A percentile compares a stretch with the other conserved stretches of the same genome.
phyloP scores from a whole-genome alignment of 2,797 vertebrate genomes.

The Orientallactaga sibirica region DNA sequence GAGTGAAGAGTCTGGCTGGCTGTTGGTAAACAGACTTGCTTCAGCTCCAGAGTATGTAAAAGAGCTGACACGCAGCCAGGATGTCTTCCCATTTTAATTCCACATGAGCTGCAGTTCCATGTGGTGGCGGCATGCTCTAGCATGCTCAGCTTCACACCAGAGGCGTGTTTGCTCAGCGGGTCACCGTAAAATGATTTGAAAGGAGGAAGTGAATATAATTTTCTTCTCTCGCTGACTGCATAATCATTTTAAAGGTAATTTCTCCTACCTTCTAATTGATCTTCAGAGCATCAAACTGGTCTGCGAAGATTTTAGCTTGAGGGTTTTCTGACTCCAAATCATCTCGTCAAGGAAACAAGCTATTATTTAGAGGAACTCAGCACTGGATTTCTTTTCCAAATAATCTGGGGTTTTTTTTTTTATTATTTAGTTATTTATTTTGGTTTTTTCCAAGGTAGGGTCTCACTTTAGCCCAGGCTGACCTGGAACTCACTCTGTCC shows the following conservation, averaged over 20 bases:
- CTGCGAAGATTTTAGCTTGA: neutral
- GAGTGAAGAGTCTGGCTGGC: neutral
- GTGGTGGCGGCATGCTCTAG: accelerated
- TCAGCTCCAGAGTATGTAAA: neutral
- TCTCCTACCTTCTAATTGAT: neutral
- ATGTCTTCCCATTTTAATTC: neutral
- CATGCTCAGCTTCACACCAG: neutral
- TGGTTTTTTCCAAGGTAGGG: neutral
- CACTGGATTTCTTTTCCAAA: constrained; percentile 21
- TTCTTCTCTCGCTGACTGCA: neutral
- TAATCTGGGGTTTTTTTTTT: neutral
- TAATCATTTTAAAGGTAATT: neutral
- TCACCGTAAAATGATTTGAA: neutral
- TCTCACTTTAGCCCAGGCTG: neutral
- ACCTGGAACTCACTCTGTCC: neutral
- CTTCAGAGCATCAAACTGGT: neutral
- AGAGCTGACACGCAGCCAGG: neutral
- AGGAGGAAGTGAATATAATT: neutral
- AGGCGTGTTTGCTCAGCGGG: neutral
- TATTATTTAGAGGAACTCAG: neutral
- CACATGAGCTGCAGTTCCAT: neutral
- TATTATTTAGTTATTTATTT: neutral
- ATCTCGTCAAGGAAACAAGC: constrained; percentile 28
- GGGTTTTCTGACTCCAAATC: constrained; percentile 5
- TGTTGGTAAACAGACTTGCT: neutral